These are phyloP conservation scores for Egretta garzetta DNA, from an alignment of 2,113 vertebrate genomes.

Conservation along the genomic window DNA sequence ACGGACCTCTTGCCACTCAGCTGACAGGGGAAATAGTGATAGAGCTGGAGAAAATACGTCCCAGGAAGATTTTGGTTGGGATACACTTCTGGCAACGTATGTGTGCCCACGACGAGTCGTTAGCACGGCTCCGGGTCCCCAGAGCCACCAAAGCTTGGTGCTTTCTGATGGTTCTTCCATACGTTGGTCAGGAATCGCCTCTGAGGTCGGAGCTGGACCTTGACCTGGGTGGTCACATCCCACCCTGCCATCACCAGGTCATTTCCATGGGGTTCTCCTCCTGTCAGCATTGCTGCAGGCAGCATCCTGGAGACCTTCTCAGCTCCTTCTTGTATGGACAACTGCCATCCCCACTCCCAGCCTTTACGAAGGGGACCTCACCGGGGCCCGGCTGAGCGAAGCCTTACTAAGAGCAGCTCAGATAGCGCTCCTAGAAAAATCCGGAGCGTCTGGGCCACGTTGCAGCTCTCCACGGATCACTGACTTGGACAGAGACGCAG, in stretches of 20 bases:
- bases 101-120: fast-evolving
- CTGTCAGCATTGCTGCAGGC: background rate
- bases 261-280: fast-evolving
- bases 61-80: background rate
- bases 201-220: too few species aligned
- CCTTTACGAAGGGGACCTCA: too few species aligned
- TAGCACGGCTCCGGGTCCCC: background rate
- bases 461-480: background rate
- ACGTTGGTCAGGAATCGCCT: fast-evolving
- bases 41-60: background rate
- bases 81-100: fast-evolving
- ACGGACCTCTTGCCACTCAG: fast-evolving
- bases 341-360: background rate
- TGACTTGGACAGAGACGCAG: background rate
- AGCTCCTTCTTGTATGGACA: background rate
- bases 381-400: background rate
- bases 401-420: background rate
- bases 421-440: background rate
- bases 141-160: background rate
- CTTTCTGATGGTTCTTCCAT: too few species aligned
- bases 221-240: background rate
- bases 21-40: too few species aligned
- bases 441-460: background rate
- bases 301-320: background rate
- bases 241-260: background rate